Base-by-base conservation (phyloP, 2,113 vertebrate species). In the Alexandromys fortis region DNA sequence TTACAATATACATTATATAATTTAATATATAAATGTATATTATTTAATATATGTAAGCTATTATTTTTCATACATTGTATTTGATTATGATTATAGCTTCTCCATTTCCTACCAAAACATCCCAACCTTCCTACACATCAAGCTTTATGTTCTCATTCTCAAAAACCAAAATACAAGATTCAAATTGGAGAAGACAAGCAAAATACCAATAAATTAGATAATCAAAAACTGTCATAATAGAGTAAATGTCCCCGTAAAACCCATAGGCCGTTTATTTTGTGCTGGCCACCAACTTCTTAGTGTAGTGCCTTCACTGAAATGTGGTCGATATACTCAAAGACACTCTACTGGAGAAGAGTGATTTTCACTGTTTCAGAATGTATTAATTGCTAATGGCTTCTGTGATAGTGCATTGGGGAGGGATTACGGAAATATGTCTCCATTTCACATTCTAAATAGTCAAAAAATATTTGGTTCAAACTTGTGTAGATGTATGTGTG, bases 101-200 rank as follows among this genome's bases (percentile, higher is more conserved):
- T 38, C 52, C 21, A 61, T 2, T 16, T 83, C 6, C 3, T 83
- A 42, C 24, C n/a, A 61, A 3, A 83, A 26, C 35, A 83, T 83
- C 10, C 5, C 2, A 5, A 28, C 22, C 6, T 16, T 6, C 2
- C 12, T 82, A 61, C 1, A 61, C n/a, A 38, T 22, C 13, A 7
- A 83, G 38, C 35, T 38, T 38, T 6, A 82, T 38, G 22, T 82
- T 24, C 33, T 81, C 5, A 28, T 38, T 61, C 22, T 82, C 10
- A 38, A 82, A 7, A 33, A 28, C 22, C 17, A 61, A 61, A 61
- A 26, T 38, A 58, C 17, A 72, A 1, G 10, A 82, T 55, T 1
- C 55, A 61, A 9, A 28, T 42, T 13, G 58, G n/a, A n/a, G 11
- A 1, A 42, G 12, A 42, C 22, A 38, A 55, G 33, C 19, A 58